Evolutionary conservation across 2,888 invertebrate genomes (phyloP), one percentile per base, ranked within the genome.

Genomic region (Pantelozetes paolii): DNA sequence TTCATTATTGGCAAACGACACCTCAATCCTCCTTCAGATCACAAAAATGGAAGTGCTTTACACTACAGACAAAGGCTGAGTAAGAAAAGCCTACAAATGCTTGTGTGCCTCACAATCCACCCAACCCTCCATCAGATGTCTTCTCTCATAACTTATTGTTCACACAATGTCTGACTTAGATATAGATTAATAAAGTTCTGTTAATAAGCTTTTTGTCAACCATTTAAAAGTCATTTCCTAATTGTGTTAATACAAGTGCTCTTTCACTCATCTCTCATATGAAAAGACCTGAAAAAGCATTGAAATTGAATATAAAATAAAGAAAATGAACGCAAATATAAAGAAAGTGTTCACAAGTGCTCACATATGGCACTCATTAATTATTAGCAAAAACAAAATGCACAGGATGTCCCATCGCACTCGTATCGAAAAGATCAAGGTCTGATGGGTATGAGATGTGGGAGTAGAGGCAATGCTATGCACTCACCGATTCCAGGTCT

Each of bases 321-420:
- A 50, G 50, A 50, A 42, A 5, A 50, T n/a, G 50, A 50, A 20
- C 5, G 50, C n/a, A 50, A 50, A 50, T 36, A 9, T 5, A 36
- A 9, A 36, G 9, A 36, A 36, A 36, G 36, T 36, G 36, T 36
- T 54, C 48, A 48, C 45, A 45, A 9, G 18, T n/a, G 2, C 54
- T 30, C 28, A 59, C 62, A 62, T 62, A 62, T 62, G 62, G 75
- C 75, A 75, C 72, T 74, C 76, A 73, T 76, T 76, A 76, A 74
- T 76, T 76, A 76, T 75, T 76, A 75, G 75, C 75, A 71, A 40
- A 70, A 36, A 9, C 36, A 5, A 36, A 36, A 36, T 36, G 67
- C 71, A 71, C 70, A 75, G 75, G 75, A 72, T 76, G 76, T 73
- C 73, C 57, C 69, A 48, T 70, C 40, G 69, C 30, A 62, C 28